Percentiles rank a stretch among this genome's conserved stretches.
These are phyloP conservation scores for Hydroisotoma schaefferi DNA, from an alignment of 2,888 invertebrate species.

Conservation along the genomic window DNA sequence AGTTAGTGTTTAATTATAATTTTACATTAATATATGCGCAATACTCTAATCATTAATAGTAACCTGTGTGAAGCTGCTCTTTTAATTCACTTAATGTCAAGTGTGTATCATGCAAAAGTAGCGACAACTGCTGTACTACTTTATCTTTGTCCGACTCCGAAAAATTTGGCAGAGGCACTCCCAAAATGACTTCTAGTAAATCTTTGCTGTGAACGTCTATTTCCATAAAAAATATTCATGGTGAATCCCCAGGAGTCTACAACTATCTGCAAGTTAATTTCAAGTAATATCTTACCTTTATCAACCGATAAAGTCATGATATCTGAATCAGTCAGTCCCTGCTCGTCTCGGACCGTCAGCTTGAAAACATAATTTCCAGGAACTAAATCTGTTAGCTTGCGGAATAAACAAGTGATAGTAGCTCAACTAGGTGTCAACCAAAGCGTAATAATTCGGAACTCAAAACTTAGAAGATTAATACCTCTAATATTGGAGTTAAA, in stretches of 20 bases:
- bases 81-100: constrained; percentile 52
- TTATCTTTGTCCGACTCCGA: constrained; percentile 70
- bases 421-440: background rate
- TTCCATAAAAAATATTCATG: constrained; percentile 14
- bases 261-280: no score
- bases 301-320: constrained; percentile 80
- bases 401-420: background rate
- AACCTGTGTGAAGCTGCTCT: constrained; percentile 42
- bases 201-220: constrained; percentile 68
- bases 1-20: background rate
- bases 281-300: constrained; percentile 58
- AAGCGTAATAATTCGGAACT: background rate
- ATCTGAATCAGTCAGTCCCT: constrained; percentile 77
- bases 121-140: constrained; percentile 72
- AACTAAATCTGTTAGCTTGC: constrained; percentile 73
- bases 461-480: constrained; percentile 50
- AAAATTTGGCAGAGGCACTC: constrained; percentile 66
- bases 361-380: constrained; percentile 84
- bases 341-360: constrained; percentile 83
- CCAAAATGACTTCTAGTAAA: constrained; percentile 76
- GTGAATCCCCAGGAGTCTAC: no score
- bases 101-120: constrained; percentile 71
- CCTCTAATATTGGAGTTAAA: constrained; percentile 70
- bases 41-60: background rate
- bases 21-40: no score